Conservation (phyloP, 2,113 vertebrate species). For the Phaethon lepturus region DNA sequence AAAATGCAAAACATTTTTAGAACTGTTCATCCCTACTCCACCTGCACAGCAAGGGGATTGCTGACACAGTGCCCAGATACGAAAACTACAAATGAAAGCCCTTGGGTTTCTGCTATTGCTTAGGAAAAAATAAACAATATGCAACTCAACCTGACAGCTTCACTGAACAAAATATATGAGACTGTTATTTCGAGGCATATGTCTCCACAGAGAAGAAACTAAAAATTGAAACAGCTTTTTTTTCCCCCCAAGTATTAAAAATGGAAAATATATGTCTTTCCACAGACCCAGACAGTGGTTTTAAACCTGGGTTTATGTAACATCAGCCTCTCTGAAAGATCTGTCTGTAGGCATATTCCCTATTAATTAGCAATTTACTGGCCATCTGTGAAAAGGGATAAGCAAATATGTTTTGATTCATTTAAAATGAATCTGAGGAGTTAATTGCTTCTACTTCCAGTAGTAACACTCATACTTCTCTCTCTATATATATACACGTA, state of each 20-base stretch:
- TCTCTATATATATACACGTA: background rate
- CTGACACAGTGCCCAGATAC: background rate
- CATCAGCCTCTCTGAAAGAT: background rate
- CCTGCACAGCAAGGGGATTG: background rate
- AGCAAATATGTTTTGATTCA: conserved; percentile 29
- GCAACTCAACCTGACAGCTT: background rate
- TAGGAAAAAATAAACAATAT: background rate
- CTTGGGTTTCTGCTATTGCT: background rate
- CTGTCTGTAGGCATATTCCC: background rate
- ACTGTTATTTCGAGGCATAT: background rate
- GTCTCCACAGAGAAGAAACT: conserved; percentile 10
- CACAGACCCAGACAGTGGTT: background rate
- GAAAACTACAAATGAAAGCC: background rate
- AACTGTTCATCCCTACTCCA: background rate
- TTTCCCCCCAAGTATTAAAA: background rate
- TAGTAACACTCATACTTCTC: background rate
- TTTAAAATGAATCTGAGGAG: conserved; percentile 3
- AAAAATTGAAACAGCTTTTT: background rate
- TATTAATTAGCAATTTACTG: conserved; percentile 34
- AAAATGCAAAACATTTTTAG: conserved; percentile 9
- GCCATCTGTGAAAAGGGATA: conserved; percentile 9
- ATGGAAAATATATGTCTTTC: background rate
- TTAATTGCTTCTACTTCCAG: conserved; percentile 5
- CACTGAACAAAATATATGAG: background rate
- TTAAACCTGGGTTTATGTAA: conserved; percentile 4